Conservation (phyloP, 2,888 invertebrate genomes). For the Troides oblongomaculatus region DNA sequence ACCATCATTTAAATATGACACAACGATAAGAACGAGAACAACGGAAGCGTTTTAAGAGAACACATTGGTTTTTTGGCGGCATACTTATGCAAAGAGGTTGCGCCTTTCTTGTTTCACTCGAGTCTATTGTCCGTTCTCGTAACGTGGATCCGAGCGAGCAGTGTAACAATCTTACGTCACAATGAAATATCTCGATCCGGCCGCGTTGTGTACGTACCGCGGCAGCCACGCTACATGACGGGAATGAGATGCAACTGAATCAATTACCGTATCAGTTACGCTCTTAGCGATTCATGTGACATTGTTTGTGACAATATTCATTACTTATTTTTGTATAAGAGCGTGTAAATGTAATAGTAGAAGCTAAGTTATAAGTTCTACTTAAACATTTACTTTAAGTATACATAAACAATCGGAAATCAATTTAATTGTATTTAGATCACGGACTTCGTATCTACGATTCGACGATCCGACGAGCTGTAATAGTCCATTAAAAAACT, state of each 20-base stretch:
- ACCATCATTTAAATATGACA: slow-evolving; percentile 9
- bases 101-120: slow-evolving; percentile 32
- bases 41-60: slow-evolving; percentile 20
- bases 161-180: slow-evolving; percentile 31
- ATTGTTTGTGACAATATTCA: neutral
- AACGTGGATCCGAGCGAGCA: slow-evolving; percentile 24
- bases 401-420: neutral
- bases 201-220: slow-evolving; percentile 13
- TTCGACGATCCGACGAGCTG: no score
- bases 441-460: no score
- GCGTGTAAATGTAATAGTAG: neutral
- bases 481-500: no score
- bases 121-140: slow-evolving; percentile 31
- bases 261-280: slow-evolving; percentile 1
- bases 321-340: neutral
- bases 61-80: slow-evolving; percentile 20
- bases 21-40: slow-evolving; percentile 9
- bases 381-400: neutral
- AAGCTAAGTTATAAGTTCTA: neutral
- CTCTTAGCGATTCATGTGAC: neutral
- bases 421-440: no score
- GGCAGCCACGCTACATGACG: slow-evolving; percentile 6
- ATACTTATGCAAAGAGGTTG: slow-evolving; percentile 33
- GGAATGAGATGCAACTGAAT: slow-evolving; percentile 11
- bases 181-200: slow-evolving; percentile 2